Base-by-base conservation (phyloP, 2,797 vertebrate species). In the Triplophysa yarkandensis region DNA sequence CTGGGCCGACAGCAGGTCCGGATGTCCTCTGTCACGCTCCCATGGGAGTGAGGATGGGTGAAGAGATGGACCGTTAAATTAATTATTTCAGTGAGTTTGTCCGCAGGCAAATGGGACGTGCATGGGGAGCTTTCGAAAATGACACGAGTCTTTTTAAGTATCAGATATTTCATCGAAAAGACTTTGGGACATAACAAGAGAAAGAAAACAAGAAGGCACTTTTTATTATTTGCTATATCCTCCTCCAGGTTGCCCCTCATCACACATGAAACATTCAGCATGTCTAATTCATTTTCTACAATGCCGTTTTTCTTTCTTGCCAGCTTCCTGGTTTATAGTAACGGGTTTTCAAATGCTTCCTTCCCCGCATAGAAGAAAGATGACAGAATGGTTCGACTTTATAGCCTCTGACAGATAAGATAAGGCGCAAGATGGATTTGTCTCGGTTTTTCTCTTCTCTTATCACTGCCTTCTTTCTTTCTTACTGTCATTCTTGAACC, bases 71-170 rank as follows among this genome's bases (percentile, higher is more conserved):
- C 68, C 77, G 68, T 81, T 80, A 82, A 85, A 86, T 89, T 89
- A 86, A 87, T 88, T 86, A 87, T 82, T 57, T 81, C 84, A 85
- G 86, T 87, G 88, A 87, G 83, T 80, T 65, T 46, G 58, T 52
- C 61, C 39, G 28, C 9, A 30, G 28, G 54, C 58, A 65, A 44
- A 11, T 23, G 11, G 23, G 54, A 52, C 52, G 39, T 43, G 76
- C 21, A 46, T 23, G 54, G 78, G 78, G 75, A 69, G 36, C 66
- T 58, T 14, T 17, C 23, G 25, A 41, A 39, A 68, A 70, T 28
- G 30, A 43, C 36, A 14, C 41, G 4, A n/a, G 2, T 62, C 57
- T 48, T 69, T 4, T 27, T 17, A 21, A 17, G 80, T 71, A 55
- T 62, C 32, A 80, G 77, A 71, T 34, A 76, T 72, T 69, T 72